A percentile compares a stretch with the other conserved stretches of the same genome.
Evolutionary conservation across 1,140 invertebrate species (phyloP).

Genomic region (Temnothorax curvispinosus): DNA sequence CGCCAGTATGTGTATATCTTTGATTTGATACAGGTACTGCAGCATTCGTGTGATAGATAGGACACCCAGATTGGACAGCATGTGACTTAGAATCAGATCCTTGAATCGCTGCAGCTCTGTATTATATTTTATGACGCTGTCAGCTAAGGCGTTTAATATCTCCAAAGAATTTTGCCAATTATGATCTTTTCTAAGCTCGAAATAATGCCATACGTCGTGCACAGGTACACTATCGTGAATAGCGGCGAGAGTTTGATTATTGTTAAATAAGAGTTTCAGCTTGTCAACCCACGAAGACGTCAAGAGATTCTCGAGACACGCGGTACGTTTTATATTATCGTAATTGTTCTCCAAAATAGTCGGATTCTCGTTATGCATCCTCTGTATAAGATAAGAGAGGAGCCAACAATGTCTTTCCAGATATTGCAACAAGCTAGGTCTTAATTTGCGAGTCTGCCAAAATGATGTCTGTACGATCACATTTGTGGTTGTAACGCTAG

Average conservation of each 20-base stretch:
- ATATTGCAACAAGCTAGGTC: conserved; percentile 85
- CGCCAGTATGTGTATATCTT: conserved; percentile 75
- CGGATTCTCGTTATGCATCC: conserved; percentile 82
- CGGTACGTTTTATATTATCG: conserved; percentile 78
- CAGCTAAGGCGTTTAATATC: conserved; percentile 76
- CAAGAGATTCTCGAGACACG: conserved; percentile 83
- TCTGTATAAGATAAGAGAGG: conserved; percentile 86
- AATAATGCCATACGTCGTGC: conserved; percentile 75
- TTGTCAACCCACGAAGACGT: conserved; percentile 81
- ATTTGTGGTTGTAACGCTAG: conserved; percentile 24
- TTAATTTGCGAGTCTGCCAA: conserved; percentile 72
- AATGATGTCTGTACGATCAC: background rate
- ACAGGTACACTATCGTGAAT: conserved; percentile 81
- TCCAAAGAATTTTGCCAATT: conserved; percentile 74
- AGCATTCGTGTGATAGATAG: conserved; percentile 56
- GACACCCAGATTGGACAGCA: conserved; percentile 80
- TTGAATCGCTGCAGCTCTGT: conserved; percentile 81
- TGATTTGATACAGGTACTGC: conserved; percentile 79
- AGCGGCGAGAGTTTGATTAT: conserved; percentile 85
- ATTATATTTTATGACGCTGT: conserved; percentile 70
- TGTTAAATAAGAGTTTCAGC: conserved; percentile 83
- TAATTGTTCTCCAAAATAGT: conserved; percentile 76
- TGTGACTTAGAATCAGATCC: conserved; percentile 85
- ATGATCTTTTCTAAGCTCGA: conserved; percentile 70
- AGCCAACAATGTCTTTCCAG: conserved; percentile 87